Evolutionary conservation across 2,113 vertebrate genomes (phyloP).

Genomic region (Clarias batrachus): DNA sequence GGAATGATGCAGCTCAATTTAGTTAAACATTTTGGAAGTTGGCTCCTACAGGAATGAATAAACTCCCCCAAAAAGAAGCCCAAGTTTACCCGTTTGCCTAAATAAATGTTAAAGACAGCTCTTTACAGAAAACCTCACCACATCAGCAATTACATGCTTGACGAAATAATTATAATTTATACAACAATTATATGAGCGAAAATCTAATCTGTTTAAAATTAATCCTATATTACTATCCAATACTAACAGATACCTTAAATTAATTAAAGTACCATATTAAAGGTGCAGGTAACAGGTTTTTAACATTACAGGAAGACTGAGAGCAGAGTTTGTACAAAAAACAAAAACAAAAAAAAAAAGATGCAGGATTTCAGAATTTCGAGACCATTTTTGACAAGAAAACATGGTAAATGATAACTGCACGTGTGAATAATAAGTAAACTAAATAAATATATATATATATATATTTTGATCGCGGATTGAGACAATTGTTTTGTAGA

Average conservation of each 20-base stretch:
- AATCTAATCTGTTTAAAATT: background rate
- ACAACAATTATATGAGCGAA: too few species aligned
- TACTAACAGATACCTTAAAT: background rate
- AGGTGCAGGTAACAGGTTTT: background rate
- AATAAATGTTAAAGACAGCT: background rate
- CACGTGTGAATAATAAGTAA: background rate
- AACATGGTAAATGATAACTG: too few species aligned
- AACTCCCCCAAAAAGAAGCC: background rate
- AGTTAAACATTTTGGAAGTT: background rate
- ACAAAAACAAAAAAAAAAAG: background rate
- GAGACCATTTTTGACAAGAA: background rate
- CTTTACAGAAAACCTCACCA: background rate
- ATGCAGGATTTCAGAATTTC: background rate
- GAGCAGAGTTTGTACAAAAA: background rate
- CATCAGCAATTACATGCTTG: background rate
- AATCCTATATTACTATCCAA: background rate
- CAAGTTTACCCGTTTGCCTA: background rate
- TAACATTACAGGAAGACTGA: background rate
- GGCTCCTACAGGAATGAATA: background rate
- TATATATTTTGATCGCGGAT: background rate
- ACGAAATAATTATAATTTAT: too few species aligned
- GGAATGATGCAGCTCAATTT: background rate
- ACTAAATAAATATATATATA: background rate
- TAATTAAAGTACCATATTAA: background rate
- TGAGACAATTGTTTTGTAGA: conserved; percentile 77